Percentiles rank a stretch among this genome's conserved stretches.
Conservation (phyloP, 2,113 vertebrate genomes). For the Regulus satrapa region DNA sequence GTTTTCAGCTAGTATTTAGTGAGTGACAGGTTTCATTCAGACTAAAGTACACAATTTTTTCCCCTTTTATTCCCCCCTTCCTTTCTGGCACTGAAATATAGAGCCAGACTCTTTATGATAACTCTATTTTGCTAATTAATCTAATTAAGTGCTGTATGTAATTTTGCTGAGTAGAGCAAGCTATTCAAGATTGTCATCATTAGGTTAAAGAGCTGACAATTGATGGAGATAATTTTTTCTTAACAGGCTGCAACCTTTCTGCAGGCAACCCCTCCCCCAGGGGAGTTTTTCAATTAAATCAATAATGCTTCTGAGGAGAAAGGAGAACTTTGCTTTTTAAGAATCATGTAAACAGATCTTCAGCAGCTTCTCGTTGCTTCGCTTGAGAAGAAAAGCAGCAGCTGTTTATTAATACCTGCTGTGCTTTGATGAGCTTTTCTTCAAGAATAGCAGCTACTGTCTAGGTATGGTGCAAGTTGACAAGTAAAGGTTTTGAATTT, state of each 20-base stretch:
- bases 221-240: conserved; percentile 49
- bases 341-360: conserved; percentile 18
- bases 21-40: not conserved
- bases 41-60: not conserved
- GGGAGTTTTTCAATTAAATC: conserved; percentile 48
- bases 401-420: conserved; percentile 50
- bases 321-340: conserved; percentile 25
- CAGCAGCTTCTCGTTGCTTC: not conserved
- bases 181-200: conserved; percentile 58
- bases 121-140: conserved; percentile 60
- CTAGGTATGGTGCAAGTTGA: not conserved
- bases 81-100: not conserved
- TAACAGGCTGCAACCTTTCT: conserved; percentile 51
- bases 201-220: conserved; percentile 65
- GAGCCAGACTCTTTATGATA: conserved; percentile 32
- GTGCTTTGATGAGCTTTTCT: not conserved
- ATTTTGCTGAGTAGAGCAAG: conserved; percentile 44
- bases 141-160: conserved; percentile 57
- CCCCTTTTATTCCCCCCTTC: not conserved
- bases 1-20: not conserved
- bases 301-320: conserved; percentile 25
- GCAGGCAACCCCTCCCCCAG: not conserved
- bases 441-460: not conserved
- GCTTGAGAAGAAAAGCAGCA: not conserved
- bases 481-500: not conserved